Evolutionary conservation across 2,113 vertebrate species (phyloP), one percentile per base, ranked within the genome.

Genomic region (Dipodomys ordii): DNA sequence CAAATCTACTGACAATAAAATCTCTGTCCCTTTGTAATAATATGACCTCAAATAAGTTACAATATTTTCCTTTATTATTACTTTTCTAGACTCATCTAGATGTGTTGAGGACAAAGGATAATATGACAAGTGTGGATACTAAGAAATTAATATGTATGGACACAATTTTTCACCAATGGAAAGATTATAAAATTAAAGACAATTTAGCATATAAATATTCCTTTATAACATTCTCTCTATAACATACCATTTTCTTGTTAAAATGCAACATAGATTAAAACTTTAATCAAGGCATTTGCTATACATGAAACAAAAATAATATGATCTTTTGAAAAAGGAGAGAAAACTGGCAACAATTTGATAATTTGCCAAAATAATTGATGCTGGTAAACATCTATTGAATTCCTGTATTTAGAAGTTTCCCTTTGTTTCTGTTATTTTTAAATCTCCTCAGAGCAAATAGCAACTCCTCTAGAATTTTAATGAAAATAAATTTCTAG

Each of bases 401-500:
- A 35, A 9, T 82, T 9, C n/a, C 35, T n/a, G 12, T 53, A 16
- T 60, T 90, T 60, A 64, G 74, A 90, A 92, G 39, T 68, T 15
- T 57, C 15, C 53, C 22, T 32, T 5, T 57, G 49, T 39, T 82
- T 89, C 20, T 78, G 23, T 86, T 73, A 89, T 67, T 84, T 81
- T 81, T 65, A 94, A 83, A 72, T 78, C 7, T 0, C 13, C 85
- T 80, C 25, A 87, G 81, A 57, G 5, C 19, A 85, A 88, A 71
- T 74, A 87, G 11, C 10, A 76, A 76, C 13, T 83, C 23, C 4
- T n/a, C 8, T 93, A 60, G n/a, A 88, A 69, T 84, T 86, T 81
- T 84, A 84, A 60, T 81, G 30, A 87, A 68, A 16, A 32, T 13
- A 81, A 81, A 76, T 95, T 88, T 94, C 65, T 53, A 35, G 10